Evolutionary conservation across 2,797 vertebrate genomes (phyloP), one percentile per base, ranked within the genome.

Genomic region (Argentina silus): DNA sequence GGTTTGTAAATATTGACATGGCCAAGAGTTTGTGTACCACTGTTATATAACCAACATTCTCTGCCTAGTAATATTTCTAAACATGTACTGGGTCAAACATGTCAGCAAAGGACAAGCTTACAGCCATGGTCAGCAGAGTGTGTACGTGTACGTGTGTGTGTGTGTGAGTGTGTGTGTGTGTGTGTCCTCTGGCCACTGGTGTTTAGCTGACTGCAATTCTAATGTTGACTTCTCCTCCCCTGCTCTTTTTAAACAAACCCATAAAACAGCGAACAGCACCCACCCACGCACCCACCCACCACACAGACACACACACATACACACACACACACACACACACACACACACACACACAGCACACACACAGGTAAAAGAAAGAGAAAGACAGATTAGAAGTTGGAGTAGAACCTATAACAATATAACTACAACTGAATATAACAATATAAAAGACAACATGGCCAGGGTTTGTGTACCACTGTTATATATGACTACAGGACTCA

Each of bases 31-130:
- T 36, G n/a, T 43, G 36, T 36, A 47, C 17, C 14, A 21, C 10
- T 6, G n/a, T 59, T 17, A 21, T 66, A 27, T 43, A 50, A 21
- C 12, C 15, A 50, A 89, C 83, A 73, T 89, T 88, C 77, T 74
- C 70, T 65, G 62, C 72, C 79, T 65, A 77, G 66, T 50, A 57
- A 78, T 69, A 73, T 69, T 62, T 80, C 75, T 75, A 62, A 64
- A 10, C 70, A 66, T 70, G 74, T 78, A 81, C 27, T 78, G 53
- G 67, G 75, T 55, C 66, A 60, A 87, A 60, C 57, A 36, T 14
- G 61, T 36, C 27, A 15, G n/a, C 61, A 63, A 43, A 4, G 61
- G 61, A 42, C 61, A 63, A 44, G 15, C 12, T 57, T 21, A 21
- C 19, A 8, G 15, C 51, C 51, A 15, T 36, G 48, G 48, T 17